Base-by-base conservation (phyloP, 2,113 vertebrate genomes). In the Melozone crissalis region DNA sequence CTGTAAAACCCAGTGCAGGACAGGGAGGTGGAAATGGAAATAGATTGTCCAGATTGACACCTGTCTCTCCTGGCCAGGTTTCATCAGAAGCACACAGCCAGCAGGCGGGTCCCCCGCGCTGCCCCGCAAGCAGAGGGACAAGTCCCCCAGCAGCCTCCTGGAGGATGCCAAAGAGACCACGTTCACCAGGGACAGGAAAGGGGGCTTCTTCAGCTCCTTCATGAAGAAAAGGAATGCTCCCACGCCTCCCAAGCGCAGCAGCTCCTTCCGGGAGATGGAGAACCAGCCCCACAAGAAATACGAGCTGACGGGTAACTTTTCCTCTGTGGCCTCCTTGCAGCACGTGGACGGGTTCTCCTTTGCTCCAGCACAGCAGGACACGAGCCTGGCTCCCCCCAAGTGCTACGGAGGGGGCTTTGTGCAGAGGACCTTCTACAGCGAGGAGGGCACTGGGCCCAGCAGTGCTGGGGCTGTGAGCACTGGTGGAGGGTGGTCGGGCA, bases 191-290 rank as follows among this genome's bases (percentile, higher is more conserved):
- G 99, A 99, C 94, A 98, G 99, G 76, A 99, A 99, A 94, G 98
- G 99, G 10, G 99, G 99, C 94, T 99, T 99, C 98, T 99, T 99
- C 97, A 99, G 99, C 97, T 99, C 99, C 54, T 99, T 99, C 87
- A 99, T 99, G 97, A 99, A 98, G 97, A 99, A 99, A 97, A 99
- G 99, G 94, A 99, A 98, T 8, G 99, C 99, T 58, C 99, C 99
- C 23, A 99, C 98, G 1, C 99, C 99, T 17, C 99, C 99, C 39
- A 99, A 99, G 93, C 99, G 99, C 95, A 99, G 99, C 98, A 99
- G 99, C 79, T 99, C 99, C 78, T 99, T 99, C 96, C 98, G 99
- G 51, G 99, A 99, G 96, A 99, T 99, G 99, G 99, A 99, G 96
- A 99, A 99, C 13, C 99, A 99, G 90, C 98, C 99, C 78, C 99